Conservation (phyloP, 2,113 vertebrate species). For the Stegastes partitus region DNA sequence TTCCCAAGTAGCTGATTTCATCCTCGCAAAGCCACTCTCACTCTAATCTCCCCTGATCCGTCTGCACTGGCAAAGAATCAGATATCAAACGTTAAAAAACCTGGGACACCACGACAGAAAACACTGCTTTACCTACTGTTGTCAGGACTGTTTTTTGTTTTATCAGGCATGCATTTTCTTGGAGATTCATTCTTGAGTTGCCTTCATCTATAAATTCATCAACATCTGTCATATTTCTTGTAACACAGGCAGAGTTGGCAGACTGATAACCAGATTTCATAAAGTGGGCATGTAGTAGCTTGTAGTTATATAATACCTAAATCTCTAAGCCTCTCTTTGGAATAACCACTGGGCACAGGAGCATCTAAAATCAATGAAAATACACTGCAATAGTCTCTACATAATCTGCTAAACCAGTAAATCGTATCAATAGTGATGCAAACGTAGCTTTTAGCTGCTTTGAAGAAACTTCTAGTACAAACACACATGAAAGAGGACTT, state of each 20-base stretch:
- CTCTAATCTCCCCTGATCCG: slow-evolving; percentile 80
- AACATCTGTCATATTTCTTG: slow-evolving; percentile 6
- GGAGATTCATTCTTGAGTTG: not conserved
- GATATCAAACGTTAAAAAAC: slow-evolving; percentile 67
- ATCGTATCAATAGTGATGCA: slow-evolving; percentile 43
- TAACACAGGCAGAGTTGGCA: slow-evolving; percentile 48
- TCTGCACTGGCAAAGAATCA: slow-evolving; percentile 74
- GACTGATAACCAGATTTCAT: slow-evolving; percentile 69
- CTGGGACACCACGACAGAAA: slow-evolving; percentile 23
- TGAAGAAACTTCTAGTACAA: slow-evolving; percentile 5
- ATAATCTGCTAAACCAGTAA: slow-evolving; percentile 51
- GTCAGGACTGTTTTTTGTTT: not conserved
- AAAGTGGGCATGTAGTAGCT: slow-evolving; percentile 76
- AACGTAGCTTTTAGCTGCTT: slow-evolving; percentile 15
- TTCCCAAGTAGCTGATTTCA: slow-evolving; percentile 81
- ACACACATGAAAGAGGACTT: not conserved
- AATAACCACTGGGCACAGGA: slow-evolving; percentile 58
- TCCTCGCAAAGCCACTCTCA: slow-evolving; percentile 77
- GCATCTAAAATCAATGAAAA: slow-evolving; percentile 57
- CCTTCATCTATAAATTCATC: not conserved
- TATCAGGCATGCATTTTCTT: not conserved
- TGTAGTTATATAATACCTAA: slow-evolving; percentile 80
- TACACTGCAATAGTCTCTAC: slow-evolving; percentile 18
- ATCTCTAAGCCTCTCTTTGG: slow-evolving; percentile 76
- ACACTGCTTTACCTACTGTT: slow-evolving; percentile 1